Base-by-base conservation (phyloP, 2,797 vertebrate genomes). In the Hypotaenidia okinawae region DNA sequence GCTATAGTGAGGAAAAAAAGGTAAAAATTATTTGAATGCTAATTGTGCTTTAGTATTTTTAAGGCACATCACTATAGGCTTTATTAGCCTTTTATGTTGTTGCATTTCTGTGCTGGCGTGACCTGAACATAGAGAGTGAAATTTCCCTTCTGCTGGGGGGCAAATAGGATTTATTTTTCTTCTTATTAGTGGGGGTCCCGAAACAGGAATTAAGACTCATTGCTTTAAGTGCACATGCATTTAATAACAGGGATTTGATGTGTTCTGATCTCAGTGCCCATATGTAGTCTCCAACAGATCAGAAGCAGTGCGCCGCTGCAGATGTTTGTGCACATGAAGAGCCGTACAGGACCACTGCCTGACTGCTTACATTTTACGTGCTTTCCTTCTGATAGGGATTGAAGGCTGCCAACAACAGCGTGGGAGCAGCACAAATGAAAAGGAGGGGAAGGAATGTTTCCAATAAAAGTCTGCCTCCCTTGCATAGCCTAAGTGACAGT, bases 281-380 rank as follows among this genome's bases (percentile, higher is more conserved):
- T 79, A 89, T 87, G 87, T 67, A 74, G 88, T 61, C 57, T 90
- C 63, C 93, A 84, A 11, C 52, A 90, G 93, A 94, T 96, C 83
- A 96, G 95, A 93, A 93, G 70, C 79, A 45, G 87, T 51, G 89
- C 93, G 93, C 95, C 96, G 91, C 93, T 96, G 95, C 73, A 91
- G 85, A 87, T 94, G 59, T 58, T 95, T 94, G 70, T 84, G 89
- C 41, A 43, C 70, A 79, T 62, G 70, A 90, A 93, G 88, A 58
- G 85, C 68, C 72, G 78, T 82, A 61, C 51, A 95, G 85, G 85
- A 88, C 86, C 79, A 9, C 77, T 78, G 89, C 80, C 72, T 84
- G 39, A 45, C 63, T 76, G 76, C 61, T 39, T 93, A n/a, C 64
- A 57, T 94, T 96, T 94, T 88, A 79, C 87, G 82, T 87, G 83